Evolutionary conservation across 1,140 invertebrate species (phyloP).

Genomic region (Doryteuthis pealeii): DNA sequence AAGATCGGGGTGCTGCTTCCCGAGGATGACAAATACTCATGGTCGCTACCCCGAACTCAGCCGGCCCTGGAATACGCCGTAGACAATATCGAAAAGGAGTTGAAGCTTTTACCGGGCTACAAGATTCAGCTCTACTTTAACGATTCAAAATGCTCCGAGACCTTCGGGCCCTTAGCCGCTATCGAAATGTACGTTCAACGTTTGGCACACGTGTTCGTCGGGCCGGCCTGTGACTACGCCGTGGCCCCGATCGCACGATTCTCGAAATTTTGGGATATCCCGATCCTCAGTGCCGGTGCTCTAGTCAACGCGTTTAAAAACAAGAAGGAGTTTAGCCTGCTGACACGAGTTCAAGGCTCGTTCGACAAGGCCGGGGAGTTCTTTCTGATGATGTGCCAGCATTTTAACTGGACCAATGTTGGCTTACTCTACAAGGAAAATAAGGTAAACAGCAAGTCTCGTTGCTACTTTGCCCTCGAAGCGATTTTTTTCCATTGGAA

Average conservation of each 20-base stretch:
- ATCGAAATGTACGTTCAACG: slow-evolving; percentile 24
- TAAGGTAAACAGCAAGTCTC: slow-evolving; percentile 23
- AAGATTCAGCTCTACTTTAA: neutral
- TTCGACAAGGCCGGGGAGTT: slow-evolving; percentile 34
- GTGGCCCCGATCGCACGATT: slow-evolving; percentile 80
- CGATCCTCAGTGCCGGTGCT: slow-evolving; percentile 27
- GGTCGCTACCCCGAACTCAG: slow-evolving; percentile 25
- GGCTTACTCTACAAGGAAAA: slow-evolving; percentile 31
- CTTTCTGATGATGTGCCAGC: slow-evolving; percentile 16
- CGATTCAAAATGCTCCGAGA: slow-evolving; percentile 14
- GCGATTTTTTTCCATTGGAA: slow-evolving; percentile 31
- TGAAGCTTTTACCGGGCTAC: slow-evolving; percentile 26
- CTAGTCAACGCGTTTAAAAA: slow-evolving; percentile 26
- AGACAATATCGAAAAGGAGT: slow-evolving; percentile 28
- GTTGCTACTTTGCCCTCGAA: slow-evolving; percentile 49
- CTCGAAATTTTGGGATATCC: slow-evolving; percentile 27
- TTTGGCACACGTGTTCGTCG: slow-evolving; percentile 76
- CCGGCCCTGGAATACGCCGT: slow-evolving; percentile 43
- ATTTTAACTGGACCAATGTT: slow-evolving; percentile 31
- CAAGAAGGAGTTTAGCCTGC: slow-evolving; percentile 26
- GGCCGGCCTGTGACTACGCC: slow-evolving; percentile 87
- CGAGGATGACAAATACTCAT: slow-evolving; percentile 22
- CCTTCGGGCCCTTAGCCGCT: slow-evolving; percentile 13
- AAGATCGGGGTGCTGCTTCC: slow-evolving; percentile 42
- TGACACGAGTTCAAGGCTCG: slow-evolving; percentile 27